Evolutionary conservation across 2,113 vertebrate genomes (phyloP), one percentile per base, ranked within the genome.

Genomic region (Colius striatus): DNA sequence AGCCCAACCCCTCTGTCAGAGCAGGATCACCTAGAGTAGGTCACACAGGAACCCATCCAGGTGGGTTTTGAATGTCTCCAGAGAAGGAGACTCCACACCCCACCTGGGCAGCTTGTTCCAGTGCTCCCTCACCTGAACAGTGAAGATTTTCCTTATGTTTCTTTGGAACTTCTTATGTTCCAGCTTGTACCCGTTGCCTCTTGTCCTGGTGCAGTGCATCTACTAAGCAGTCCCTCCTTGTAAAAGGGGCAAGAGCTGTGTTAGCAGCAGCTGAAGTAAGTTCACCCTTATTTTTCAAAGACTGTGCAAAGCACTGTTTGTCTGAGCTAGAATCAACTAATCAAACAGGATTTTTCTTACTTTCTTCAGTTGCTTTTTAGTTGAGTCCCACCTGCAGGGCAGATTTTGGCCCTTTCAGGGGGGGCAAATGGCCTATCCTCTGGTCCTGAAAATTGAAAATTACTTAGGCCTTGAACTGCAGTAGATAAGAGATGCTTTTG

Each of bases 241-340:
- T 83, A 55, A 80, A 92, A 85, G 63, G 18, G 67, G 32, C 53
- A 87, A 57, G 61, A 90, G 29, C 41, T 55, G 5, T 61, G 48
- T 84, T 75, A 77, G 53, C 70, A 95, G 68, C 47, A 78, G 66
- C 87, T 89, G 82, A 81, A 92, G 84, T 55, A 65, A 91, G 17
- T 30, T 87, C 26, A 62, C 20, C 5, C 47, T 57, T 92, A n/a
- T 29, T 92, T 95, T 91, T 85, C 43, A 15, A n/a, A 41, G 45
- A 11, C 26, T 71, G 32, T 54, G 13, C 32, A 65, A 29, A 73
- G 54, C 20, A 30, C 34, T 41, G 30, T 83, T 51, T 16, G 63
- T 70, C 71, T 92, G 32, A 89, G 41, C 25, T 88, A 38, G 47
- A 89, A 78, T 7, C 2, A 1, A 63, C 10, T 47, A n/a, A 47